Conservation (phyloP, 2,113 vertebrate genomes). For the Calyptommatus sinebrachiatus region DNA sequence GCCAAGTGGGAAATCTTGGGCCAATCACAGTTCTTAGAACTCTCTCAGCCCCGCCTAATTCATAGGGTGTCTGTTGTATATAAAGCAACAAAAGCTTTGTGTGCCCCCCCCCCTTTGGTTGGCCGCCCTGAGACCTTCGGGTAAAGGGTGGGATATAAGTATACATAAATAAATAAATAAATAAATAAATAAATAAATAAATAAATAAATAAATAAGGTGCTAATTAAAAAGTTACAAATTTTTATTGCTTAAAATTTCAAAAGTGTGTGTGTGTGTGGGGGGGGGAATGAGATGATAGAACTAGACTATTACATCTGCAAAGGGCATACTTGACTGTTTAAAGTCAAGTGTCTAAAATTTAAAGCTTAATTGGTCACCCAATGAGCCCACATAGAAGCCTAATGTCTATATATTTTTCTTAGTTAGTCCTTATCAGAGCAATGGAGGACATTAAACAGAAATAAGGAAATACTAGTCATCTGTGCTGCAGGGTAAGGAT, state of each 20-base stretch:
- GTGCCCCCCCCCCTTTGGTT: no score
- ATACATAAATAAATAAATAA: no score
- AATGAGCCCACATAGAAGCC: not conserved
- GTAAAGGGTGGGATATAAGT: no score
- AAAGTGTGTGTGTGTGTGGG: not conserved
- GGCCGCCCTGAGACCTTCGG: no score
- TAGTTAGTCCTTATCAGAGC: not conserved
- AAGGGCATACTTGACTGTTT: not conserved
- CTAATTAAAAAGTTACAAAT: constrained; percentile 10
- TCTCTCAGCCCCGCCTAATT: no score
- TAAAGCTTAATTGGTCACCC: not conserved
- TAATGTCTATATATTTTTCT: not conserved
- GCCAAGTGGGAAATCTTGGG: no score
- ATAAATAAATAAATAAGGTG: not conserved
- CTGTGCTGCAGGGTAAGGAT: not conserved
- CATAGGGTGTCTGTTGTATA: no score
- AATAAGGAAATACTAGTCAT: not conserved
- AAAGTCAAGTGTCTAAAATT: not conserved
- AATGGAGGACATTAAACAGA: not conserved
- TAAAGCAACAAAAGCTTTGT: no score
- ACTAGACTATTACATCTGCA: not conserved
- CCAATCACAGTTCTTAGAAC: no score
- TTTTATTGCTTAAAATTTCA: not conserved
- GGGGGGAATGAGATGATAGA: not conserved
- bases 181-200: no score